Percentiles rank a stretch among this genome's conserved stretches.
Evolutionary conservation across 2,888 invertebrate species (phyloP).

Genomic region (Malacosoma neustria): DNA sequence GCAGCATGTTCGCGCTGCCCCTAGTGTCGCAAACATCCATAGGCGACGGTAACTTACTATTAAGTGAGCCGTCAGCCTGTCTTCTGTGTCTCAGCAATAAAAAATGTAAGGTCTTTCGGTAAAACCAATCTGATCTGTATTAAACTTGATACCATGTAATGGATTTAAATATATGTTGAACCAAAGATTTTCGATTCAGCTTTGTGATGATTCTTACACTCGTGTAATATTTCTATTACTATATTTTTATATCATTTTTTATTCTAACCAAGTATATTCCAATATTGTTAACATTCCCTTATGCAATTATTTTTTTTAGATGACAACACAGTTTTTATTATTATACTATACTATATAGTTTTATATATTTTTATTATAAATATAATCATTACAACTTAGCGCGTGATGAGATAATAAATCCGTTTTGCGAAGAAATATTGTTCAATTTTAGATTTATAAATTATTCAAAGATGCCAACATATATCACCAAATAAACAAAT

Average conservation of each 20-base stretch:
- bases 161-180: constrained; percentile 4
- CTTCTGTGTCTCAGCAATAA: too few species aligned
- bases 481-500: too few species aligned
- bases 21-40: too few species aligned
- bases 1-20: too few species aligned
- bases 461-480: constrained; percentile 11
- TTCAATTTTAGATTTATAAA: constrained; percentile 1
- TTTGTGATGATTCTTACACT: neutral
- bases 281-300: neutral
- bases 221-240: neutral
- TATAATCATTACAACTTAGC: too few species aligned
- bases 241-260: neutral
- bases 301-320: neutral
- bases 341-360: too few species aligned
- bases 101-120: neutral
- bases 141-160: constrained; percentile 5
- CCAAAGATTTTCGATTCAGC: constrained; percentile 5
- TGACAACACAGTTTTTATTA: neutral
- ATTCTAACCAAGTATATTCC: neutral
- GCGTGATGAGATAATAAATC: too few species aligned
- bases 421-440: constrained; percentile 13
- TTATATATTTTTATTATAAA: constrained; percentile 12
- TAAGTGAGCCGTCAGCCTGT: too few species aligned
- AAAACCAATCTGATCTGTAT: too few species aligned
- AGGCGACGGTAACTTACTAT: too few species aligned